phyloP scores from a whole-genome alignment of 2,888 invertebrate genomes.

The Iselma pallidipennis region DNA sequence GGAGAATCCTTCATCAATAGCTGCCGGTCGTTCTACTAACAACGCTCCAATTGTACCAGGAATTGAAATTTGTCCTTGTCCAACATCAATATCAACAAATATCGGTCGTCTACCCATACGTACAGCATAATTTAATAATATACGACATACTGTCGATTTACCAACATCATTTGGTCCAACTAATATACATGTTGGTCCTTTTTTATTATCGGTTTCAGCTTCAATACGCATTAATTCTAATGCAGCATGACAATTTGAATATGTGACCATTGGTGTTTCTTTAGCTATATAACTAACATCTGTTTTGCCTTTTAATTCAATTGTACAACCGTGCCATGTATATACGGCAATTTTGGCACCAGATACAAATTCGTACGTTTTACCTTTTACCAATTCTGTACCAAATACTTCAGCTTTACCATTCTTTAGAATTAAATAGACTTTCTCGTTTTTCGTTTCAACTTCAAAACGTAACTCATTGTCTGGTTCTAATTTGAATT shows the following conservation, averaged over 20 bases:
- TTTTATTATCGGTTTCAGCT: conserved; percentile 72
- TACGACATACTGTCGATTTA: conserved; percentile 82
- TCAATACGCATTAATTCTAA: conserved; percentile 85
- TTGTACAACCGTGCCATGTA: conserved; percentile 92
- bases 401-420: conserved; percentile 97
- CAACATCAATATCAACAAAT: conserved; percentile 94
- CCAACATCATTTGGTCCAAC: conserved; percentile 97
- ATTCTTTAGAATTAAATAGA: conserved; percentile 78
- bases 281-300: conserved; percentile 94
- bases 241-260: conserved; percentile 94
- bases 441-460: conserved; percentile 83
- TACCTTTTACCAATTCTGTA: conserved; percentile 91
- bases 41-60: conserved; percentile 92
- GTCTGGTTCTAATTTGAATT: conserved; percentile 84
- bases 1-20: conserved; percentile 93
- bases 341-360: conserved; percentile 95
- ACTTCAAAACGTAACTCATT: conserved; percentile 95
- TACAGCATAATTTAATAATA: conserved; percentile 94
- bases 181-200: conserved; percentile 86
- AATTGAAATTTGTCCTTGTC: conserved; percentile 89
- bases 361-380: conserved; percentile 84
- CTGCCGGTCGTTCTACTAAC: conserved; percentile 89
- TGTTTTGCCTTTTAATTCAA: conserved; percentile 84
- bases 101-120: conserved; percentile 86
- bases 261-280: conserved; percentile 96